Evolutionary conservation across 2,797 vertebrate species (phyloP).

Genomic region (Oreochromis mossambicus): DNA sequence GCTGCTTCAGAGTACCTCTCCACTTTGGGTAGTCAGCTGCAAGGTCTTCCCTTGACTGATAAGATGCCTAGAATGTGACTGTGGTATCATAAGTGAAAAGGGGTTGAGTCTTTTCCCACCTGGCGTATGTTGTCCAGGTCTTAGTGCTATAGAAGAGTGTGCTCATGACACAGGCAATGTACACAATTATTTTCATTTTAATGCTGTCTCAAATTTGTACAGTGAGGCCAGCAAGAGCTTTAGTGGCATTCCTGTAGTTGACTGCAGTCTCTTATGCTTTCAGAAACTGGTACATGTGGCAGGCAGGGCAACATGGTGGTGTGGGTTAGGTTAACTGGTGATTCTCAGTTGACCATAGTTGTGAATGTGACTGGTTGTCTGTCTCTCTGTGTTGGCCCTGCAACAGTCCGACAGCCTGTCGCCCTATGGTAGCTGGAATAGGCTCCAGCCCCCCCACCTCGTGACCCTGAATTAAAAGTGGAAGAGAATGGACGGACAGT

Average conservation of each 20-base stretch:
- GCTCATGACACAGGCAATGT: neutral
- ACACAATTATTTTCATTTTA: neutral
- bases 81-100: neutral
- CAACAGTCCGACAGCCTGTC: neutral
- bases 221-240: neutral
- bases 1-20: neutral
- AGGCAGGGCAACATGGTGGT: accelerated
- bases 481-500: accelerated
- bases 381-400: neutral
- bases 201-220: neutral
- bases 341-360: neutral
- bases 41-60: neutral
- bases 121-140: neutral
- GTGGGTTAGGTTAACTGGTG: neutral
- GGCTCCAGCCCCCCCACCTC: accelerated
- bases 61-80: too few species aligned
- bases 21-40: neutral
- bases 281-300: neutral
- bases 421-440: accelerated
- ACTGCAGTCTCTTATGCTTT: neutral
- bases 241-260: neutral
- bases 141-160: neutral
- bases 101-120: neutral
- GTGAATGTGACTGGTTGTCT: neutral
- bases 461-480: neutral